These are phyloP conservation scores for Fabriciana adippe DNA, from an alignment of 2,888 invertebrate genomes.

Conservation along the genomic window DNA sequence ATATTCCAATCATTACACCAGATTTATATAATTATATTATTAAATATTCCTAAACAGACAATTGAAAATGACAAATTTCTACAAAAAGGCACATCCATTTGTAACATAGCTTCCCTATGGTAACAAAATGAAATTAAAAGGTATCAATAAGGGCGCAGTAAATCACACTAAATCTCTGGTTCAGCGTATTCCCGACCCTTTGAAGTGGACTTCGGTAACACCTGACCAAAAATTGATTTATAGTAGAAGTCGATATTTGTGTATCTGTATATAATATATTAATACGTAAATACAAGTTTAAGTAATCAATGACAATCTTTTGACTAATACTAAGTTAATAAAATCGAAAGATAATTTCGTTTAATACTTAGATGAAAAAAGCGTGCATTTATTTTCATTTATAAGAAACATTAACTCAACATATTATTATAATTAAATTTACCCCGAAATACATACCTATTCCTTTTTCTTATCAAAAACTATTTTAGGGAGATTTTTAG, in stretches of 20 bases:
- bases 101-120: conserved; percentile 19
- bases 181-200: conserved; percentile 61
- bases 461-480: no score
- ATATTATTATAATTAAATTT: no score
- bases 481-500: no score
- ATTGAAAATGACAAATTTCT: not conserved
- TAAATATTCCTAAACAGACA: not conserved
- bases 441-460: no score
- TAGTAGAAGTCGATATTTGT: conserved; percentile 15
- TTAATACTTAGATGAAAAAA: no score
- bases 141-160: conserved; percentile 70
- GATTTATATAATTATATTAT: no score
- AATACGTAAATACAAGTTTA: not conserved
- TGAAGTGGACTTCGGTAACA: conserved; percentile 66
- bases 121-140: conserved; percentile 62
- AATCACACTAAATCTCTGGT: conserved; percentile 69
- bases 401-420: no score
- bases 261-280: not conserved
- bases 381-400: no score
- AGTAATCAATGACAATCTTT: not conserved
- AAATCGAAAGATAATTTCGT: no score
- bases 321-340: not conserved
- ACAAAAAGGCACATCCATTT: conserved; percentile 2
- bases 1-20: not conserved
- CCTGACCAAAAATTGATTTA: conserved; percentile 55